These are phyloP conservation scores for Neoitamus cyanurus DNA, from an alignment of 2,888 invertebrate genomes.

Conservation along the genomic window DNA sequence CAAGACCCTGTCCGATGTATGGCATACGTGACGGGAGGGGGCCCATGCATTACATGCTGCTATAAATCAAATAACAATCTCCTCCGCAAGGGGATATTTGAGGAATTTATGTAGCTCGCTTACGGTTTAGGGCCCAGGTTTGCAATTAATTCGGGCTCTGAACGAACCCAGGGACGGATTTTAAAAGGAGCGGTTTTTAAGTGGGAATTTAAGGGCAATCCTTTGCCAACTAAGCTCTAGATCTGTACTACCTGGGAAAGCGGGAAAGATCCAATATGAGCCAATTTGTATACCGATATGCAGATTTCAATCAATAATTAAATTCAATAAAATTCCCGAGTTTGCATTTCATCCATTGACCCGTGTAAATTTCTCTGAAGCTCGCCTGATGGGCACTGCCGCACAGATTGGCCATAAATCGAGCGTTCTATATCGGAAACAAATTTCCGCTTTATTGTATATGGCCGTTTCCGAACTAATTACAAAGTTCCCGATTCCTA, in stretches of 20 bases:
- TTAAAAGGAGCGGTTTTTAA: not conserved
- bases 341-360: not conserved
- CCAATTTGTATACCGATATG: not conserved
- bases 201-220: not conserved
- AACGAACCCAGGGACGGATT: not conserved
- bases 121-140: not conserved
- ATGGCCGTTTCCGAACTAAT: not conserved
- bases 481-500: not conserved
- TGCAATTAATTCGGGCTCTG: not conserved
- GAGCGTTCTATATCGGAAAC: not conserved
- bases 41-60: slow-evolving; percentile 6
- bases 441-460: not conserved
- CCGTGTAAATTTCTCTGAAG: not conserved
- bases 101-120: not conserved
- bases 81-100: not conserved
- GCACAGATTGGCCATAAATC: not conserved
- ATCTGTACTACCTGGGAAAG: not conserved
- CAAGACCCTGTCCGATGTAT: not conserved
- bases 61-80: slow-evolving; percentile 38
- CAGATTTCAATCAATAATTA: not conserved
- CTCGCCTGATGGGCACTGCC: not conserved
- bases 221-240: not conserved
- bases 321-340: not conserved
- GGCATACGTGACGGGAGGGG: not conserved
- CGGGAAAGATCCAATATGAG: not conserved